Base-by-base conservation (phyloP, 2,797 vertebrate species). In the Tinamus major region DNA sequence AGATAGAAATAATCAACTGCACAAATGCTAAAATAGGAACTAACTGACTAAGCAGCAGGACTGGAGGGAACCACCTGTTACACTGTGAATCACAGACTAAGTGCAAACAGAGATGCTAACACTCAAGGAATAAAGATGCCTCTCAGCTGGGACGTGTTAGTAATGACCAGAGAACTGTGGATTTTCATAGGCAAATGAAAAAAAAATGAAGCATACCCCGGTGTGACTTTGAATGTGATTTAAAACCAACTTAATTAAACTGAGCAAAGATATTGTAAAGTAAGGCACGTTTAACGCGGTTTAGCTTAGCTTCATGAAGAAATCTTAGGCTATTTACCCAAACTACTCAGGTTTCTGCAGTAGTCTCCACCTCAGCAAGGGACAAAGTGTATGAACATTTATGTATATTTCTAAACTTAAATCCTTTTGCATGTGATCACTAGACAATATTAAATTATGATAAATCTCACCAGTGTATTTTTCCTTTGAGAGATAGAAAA, bases 21-120 rank as follows among this genome's bases (percentile, higher is more conserved):
- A 76, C 37, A 87, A 69, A 69, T 41, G 33, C 21, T 78, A 92
- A 94, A 85, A n/a, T 21, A 87, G n/a, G 46, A 91, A 93, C 1
- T 1, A 76, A 85, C 59, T 69, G 63, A 84, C 24, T 49, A 70
- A 92, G 87, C 55, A 85, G 39, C 23, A 74, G 21, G 65, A 69
- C 42, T 17, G 9, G 59, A 82, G 15, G 10, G 77, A 95, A 74
- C 13, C 49, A 81, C 46, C 21, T 65, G 24, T 69, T 19, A 26
- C 21, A 71, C 11, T 79, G 51, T 10, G n/a, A 82, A 67, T 56
- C 16, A 93, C 81, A 92, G 89, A 2, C 6, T 56, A 87, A 84
- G 87, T 41, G 51, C 21, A 79, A 89, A 87, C 65, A 69, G 76
- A 81, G 46, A 86, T 26, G 16, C 87, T 33, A 35, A 46, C 27